These are phyloP conservation scores for Gambusia yucatana DNA, from an alignment of 2,797 vertebrate genomes.

Conservation along the genomic window DNA sequence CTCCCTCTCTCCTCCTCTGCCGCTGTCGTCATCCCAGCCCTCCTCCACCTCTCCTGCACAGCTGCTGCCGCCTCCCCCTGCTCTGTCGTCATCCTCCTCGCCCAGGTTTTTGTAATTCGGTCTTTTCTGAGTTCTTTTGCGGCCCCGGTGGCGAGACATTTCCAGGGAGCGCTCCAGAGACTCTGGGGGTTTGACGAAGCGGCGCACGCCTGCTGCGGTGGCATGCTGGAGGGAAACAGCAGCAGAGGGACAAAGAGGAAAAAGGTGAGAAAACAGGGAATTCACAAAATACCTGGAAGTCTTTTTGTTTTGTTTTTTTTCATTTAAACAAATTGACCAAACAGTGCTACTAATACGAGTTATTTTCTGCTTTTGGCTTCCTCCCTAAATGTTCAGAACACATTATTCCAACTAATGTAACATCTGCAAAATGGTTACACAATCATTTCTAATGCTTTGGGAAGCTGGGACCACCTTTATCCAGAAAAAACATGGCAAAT, in stretches of 20 bases:
- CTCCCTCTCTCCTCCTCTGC: conserved; percentile 85
- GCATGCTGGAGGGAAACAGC: conserved; percentile 68
- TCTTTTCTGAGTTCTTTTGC: conserved; percentile 90
- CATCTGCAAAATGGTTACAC: neutral
- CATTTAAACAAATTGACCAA: neutral
- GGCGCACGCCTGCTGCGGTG: conserved; percentile 86
- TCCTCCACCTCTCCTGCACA: conserved; percentile 87
- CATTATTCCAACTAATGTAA: neutral
- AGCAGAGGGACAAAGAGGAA: neutral
- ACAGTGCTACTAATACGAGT: neutral
- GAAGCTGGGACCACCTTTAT: neutral
- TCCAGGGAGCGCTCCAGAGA: conserved; percentile 94
- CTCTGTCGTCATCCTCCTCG: conserved; percentile 91
- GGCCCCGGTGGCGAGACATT: conserved; percentile 92
- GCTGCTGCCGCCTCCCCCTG: conserved; percentile 81
- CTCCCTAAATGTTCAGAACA: neutral
- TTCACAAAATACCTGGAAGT: neutral
- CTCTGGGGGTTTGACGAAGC: conserved; percentile 93
- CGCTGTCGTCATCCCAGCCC: conserved; percentile 87
- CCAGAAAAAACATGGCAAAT: neutral
- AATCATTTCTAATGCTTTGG: neutral
- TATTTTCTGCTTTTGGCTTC: neutral
- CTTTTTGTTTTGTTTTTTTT: no score
- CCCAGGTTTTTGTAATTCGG: conserved; percentile 99
- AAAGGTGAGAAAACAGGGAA: neutral